phyloP scores from a whole-genome alignment of 2,888 invertebrate species.

The Papilio demoleus region DNA sequence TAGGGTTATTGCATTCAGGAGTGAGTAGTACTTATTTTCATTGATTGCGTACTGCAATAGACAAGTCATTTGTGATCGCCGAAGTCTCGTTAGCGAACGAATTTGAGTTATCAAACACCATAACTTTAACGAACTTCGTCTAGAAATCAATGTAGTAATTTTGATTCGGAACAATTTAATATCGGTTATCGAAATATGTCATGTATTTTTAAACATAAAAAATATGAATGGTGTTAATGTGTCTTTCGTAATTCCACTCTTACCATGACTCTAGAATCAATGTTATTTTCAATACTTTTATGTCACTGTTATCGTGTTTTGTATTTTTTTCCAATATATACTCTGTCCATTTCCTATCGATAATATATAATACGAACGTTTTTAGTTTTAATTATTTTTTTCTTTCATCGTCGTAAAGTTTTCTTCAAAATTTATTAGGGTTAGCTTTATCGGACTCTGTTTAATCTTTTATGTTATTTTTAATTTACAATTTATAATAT shows the following conservation, averaged over 20 bases:
- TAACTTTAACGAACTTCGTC: neutral
- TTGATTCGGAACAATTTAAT: neutral
- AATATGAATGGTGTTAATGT: too few species aligned
- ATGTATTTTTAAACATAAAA: too few species aligned
- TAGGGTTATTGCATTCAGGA: neutral
- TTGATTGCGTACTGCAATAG: neutral
- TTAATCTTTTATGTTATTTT: neutral
- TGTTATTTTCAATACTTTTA: too few species aligned
- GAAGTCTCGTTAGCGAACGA: neutral
- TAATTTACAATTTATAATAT: neutral
- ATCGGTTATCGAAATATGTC: too few species aligned
- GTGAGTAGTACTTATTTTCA: neutral
- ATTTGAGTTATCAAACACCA: neutral
- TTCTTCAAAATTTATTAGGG: conserved; percentile 2
- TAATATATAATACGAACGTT: neutral
- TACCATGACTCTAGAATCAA: too few species aligned
- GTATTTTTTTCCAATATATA: too few species aligned
- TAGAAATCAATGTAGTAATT: neutral
- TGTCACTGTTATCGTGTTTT: too few species aligned
- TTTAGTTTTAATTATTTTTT: neutral
- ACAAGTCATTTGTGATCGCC: neutral
- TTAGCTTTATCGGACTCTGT: neutral
- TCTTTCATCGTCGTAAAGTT: neutral
- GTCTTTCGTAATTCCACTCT: too few species aligned
- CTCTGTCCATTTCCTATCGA: too few species aligned